A percentile compares a stretch with the other conserved stretches of the same genome.
Conservation (phyloP, 2,797 vertebrate genomes). For the Syndactyla subalaris region DNA sequence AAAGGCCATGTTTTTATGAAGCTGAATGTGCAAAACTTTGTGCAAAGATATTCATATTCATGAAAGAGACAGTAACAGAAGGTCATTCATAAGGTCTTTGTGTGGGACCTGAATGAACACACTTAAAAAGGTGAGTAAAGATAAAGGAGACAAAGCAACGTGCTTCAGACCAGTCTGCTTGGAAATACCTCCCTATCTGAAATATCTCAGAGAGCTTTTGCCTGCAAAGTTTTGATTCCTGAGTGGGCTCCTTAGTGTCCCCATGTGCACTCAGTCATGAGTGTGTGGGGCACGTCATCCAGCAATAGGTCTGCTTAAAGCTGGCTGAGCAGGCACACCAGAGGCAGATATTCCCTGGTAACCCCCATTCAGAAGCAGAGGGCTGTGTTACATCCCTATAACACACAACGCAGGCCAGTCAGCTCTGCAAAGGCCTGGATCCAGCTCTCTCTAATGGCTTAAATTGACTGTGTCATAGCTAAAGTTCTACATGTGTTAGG, state of each 20-base stretch:
- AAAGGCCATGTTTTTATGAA: neutral
- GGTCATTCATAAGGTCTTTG: neutral
- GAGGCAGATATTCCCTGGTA: neutral
- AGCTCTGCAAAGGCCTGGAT: neutral
- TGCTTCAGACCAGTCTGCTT: neutral
- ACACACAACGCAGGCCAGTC: neutral
- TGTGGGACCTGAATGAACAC: neutral
- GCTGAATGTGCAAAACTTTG: neutral
- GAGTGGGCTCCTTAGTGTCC: neutral
- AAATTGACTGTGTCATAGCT: neutral
- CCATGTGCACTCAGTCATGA: fast-evolving
- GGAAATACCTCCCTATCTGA: neutral
- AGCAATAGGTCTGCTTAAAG: neutral
- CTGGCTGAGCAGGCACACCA: neutral
- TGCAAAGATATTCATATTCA: neutral
- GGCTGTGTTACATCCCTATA: neutral
- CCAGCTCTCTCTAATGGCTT: neutral
- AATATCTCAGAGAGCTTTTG: neutral
- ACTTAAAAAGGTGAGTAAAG: neutral
- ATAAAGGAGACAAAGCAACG: neutral
- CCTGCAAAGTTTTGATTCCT: neutral
- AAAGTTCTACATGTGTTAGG: neutral
- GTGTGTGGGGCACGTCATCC: fast-evolving
- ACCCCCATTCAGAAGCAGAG: fast-evolving
- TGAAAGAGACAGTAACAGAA: neutral